Evolutionary conservation across 2,888 invertebrate species (phyloP), one percentile per base, ranked within the genome.

Genomic region (Pogonocherus hispidulus): DNA sequence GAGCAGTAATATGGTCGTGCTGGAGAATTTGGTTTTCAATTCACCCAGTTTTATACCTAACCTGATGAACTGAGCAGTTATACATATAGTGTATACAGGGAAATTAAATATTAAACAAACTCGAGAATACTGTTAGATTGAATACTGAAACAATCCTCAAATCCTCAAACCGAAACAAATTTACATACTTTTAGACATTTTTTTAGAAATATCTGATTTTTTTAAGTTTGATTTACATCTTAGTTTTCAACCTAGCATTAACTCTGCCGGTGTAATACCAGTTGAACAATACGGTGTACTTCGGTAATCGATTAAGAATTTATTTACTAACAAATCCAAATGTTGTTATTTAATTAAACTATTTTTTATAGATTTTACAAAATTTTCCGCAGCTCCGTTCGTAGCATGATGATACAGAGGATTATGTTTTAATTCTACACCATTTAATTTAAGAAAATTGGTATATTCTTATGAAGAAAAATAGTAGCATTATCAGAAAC

Each of bases 161-260:
- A n/a, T n/a, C n/a, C n/a, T n/a, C n/a, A n/a, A n/a, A n/a, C n/a
- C n/a, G n/a, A n/a, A n/a, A n/a, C n/a, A n/a, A n/a, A n/a, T n/a
- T n/a, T n/a, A n/a, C n/a, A n/a, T n/a, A n/a, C n/a, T n/a, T n/a
- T n/a, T n/a, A n/a, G n/a, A n/a, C n/a, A n/a, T 14, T 41, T 41
- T 4, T 41, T 11, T 14, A n/a, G n/a, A 41, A 41, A n/a, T 41
- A n/a, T 41, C n/a, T 41, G 41, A 14, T n/a, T n/a, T n/a, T 41
- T n/a, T n/a, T 18, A 66, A 27, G 44, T 66, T 52, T 18, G 59
- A 52, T 54, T 52, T 52, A 22, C 32, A 41, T 27, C 44, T 11
- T 44, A 66, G 59, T 32, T 41, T 49, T 37, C 52, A 23, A 27
- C 65, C 52, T 2, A 65, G 9, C 47, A 65, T 20, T 20, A 65